Evolutionary conservation across 2,888 invertebrate species (phyloP), one percentile per base, ranked within the genome.

Genomic region (Mesorhabditis spiculigera): DNA sequence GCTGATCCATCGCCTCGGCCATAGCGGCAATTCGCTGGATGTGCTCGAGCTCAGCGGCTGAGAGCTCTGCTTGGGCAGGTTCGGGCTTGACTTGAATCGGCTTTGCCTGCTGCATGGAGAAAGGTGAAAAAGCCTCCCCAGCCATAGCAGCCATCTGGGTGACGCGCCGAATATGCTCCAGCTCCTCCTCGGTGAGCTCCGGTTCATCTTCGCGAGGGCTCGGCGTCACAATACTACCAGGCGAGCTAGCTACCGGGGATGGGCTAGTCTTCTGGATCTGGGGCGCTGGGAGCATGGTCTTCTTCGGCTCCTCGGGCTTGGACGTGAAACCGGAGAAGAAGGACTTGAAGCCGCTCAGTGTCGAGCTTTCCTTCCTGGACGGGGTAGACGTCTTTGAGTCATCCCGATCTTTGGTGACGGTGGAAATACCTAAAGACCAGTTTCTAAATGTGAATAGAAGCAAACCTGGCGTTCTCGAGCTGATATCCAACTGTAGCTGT

Each of bases 11-110:
- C 66, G 63, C 67, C 5, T 64, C 69, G 8, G 73, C 76, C 73
- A 71, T 72, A 61, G 45, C 73, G 3, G 68, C 65, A 8, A 76
- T 71, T 61, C 67, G 67, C 28, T 69, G 69, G 44, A 78, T 76
- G 43, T 76, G 76, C 8, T 79, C 78, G 28, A 76, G 62, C 61
- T 79, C 81, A 70, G 76, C 81, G 63, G 73, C 67, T 8, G 78
- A 69, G 5, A 77, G 63, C 61, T 71, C 70, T 8, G 68, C 28
- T 63, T 75, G 67, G 10, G 73, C 70, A 6, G 73, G 43, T 43
- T 68, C 71, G 5, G 73, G 69, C 58, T 65, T 69, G 43, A 45
- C 4, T 62, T 5, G 13, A 63, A 62, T 43, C 58, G 43, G 41
- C 6, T 16, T 42, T 10, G 16, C 45, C 65, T 45, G 4, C n/a